A percentile compares a stretch with the other conserved stretches of the same genome.
Evolutionary conservation across 2,888 invertebrate genomes (phyloP).

Genomic region (Andrena camellia): DNA sequence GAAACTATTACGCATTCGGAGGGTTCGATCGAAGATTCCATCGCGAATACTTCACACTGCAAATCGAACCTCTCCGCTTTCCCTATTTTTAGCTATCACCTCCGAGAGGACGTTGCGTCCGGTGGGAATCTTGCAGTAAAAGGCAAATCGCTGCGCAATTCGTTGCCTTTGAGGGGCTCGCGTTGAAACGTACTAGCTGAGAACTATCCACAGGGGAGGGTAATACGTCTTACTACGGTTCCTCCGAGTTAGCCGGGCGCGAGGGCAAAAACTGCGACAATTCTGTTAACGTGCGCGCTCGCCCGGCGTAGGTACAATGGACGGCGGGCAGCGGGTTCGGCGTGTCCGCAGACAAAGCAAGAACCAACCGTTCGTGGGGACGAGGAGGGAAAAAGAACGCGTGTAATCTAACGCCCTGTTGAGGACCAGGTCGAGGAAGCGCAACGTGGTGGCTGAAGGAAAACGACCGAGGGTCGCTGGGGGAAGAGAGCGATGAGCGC

Average conservation of each 20-base stretch:
- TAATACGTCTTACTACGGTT: neutral
- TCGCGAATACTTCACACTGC: constrained; percentile 26
- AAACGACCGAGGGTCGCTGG: constrained; percentile 23
- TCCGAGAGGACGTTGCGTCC: constrained; percentile 18
- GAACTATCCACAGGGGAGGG: too few relatives aligned
- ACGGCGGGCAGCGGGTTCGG: constrained; percentile 2
- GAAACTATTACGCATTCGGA: constrained; percentile 10
- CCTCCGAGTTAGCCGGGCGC: neutral
- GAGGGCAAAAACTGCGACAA: constrained; percentile 22
- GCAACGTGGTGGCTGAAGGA: constrained; percentile 46
- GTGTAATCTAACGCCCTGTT: constrained; percentile 63
- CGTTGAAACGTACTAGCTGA: neutral
- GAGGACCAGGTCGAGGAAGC: constrained; percentile 63
- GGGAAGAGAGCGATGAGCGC: constrained; percentile 13
- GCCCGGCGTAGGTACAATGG: constrained; percentile 17
- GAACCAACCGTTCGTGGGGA: constrained; percentile 25
- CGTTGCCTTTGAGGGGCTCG: neutral
- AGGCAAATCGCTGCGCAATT: constrained; percentile 17
- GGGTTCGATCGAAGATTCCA: constrained; percentile 41
- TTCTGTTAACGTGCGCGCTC: constrained; percentile 24
- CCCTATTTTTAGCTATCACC: constrained; percentile 49
- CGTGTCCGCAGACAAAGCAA: constrained; percentile 37
- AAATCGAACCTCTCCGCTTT: constrained; percentile 45
- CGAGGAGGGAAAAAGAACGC: constrained; percentile 51
- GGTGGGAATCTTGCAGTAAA: constrained; percentile 6